These are phyloP conservation scores for Heterotilapia buettikoferi DNA, from an alignment of 2,113 vertebrate species.

Conservation along the genomic window DNA sequence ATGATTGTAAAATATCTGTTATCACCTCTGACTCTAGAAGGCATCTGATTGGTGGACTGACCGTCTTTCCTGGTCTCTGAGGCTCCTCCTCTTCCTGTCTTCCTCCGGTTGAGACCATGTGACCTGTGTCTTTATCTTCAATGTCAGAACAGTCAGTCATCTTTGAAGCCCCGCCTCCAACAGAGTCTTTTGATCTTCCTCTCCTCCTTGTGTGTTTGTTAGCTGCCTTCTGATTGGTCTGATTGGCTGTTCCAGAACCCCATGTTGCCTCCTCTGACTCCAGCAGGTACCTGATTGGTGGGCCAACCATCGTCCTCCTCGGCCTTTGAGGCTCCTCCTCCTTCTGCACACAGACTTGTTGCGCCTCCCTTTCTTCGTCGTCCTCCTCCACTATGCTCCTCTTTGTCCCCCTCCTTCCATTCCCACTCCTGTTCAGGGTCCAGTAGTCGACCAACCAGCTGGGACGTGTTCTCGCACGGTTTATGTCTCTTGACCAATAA, in stretches of 20 bases:
- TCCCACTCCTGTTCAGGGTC: background rate
- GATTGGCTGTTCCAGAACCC: background rate
- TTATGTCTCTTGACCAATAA: background rate
- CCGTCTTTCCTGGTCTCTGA: background rate
- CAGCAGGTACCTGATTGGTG: background rate
- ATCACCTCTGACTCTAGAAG: background rate
- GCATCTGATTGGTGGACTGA: background rate
- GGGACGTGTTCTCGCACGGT: background rate
- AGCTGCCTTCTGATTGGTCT: background rate
- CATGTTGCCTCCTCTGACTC: background rate
- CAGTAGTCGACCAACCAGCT: background rate
- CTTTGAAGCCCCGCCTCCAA: background rate
- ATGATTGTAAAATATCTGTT: background rate
- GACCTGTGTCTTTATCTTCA: fast-evolving
- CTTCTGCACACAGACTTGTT: background rate
- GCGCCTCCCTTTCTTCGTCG: fast-evolving
- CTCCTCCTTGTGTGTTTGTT: background rate
- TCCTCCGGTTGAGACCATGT: background rate
- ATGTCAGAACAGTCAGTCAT: background rate
- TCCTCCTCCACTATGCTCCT: fast-evolving
- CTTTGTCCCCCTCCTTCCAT: fast-evolving
- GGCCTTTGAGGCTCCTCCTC: background rate
- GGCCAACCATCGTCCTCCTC: background rate
- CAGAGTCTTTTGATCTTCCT: background rate
- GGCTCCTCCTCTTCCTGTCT: background rate